Conservation (phyloP, 2,113 vertebrate species). For the Bujurquina vittata region DNA sequence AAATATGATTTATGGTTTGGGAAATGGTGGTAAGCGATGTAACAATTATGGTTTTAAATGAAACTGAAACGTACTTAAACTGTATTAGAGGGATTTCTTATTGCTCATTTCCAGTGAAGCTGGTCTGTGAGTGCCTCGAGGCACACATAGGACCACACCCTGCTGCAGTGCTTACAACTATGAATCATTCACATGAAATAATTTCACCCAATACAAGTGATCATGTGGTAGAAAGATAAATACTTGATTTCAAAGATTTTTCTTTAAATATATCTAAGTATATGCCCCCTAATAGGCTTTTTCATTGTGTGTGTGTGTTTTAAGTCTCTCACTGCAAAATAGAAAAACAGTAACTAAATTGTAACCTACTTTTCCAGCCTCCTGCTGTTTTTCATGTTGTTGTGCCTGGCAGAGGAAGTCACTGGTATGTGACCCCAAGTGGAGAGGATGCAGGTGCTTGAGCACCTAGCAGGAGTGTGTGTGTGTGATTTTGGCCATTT, state of each 20-base stretch:
- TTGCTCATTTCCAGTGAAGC: background rate
- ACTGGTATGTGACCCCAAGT: constrained; percentile 52
- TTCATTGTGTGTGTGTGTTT: background rate
- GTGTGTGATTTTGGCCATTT: background rate
- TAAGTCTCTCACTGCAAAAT: background rate
- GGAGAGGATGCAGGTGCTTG: constrained; percentile 67
- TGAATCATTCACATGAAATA: constrained; percentile 1
- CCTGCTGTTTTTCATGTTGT: constrained; percentile 12
- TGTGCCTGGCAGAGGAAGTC: constrained; percentile 50
- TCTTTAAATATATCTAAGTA: background rate
- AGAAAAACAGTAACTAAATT: background rate
- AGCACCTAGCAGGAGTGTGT: background rate
- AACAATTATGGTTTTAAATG: background rate
- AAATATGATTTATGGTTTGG: background rate
- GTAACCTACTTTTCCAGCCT: background rate
- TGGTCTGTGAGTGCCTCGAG: background rate
- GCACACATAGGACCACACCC: constrained; percentile 1
- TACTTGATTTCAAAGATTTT: background rate
- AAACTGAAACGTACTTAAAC: background rate
- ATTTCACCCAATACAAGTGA: background rate
- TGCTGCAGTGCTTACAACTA: background rate
- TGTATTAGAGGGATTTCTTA: background rate
- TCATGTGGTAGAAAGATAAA: background rate
- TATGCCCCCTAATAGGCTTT: background rate
- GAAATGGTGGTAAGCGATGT: background rate